phyloP scores from a whole-genome alignment of 1,140 invertebrate genomes.

The Drosophila pseudoananassae region DNA sequence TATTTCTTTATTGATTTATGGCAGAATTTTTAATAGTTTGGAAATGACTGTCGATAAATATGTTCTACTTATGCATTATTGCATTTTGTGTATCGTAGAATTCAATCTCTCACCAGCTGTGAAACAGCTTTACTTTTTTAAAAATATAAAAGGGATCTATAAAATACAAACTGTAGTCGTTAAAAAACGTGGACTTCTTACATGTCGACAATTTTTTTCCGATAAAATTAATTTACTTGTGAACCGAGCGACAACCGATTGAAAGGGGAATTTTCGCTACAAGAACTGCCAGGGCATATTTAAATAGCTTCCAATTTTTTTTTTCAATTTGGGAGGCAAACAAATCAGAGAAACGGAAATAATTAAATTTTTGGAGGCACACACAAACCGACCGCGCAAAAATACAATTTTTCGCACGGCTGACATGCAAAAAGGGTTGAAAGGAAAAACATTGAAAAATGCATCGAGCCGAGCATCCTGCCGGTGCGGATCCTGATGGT shows the following conservation, averaged over 20 bases:
- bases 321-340: constrained; percentile 27
- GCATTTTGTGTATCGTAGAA: constrained; percentile 42
- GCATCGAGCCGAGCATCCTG: constrained; percentile 1
- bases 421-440: constrained; percentile 1
- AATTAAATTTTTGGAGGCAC: constrained; percentile 42
- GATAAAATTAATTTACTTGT: constrained; percentile 42
- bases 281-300: constrained; percentile 32
- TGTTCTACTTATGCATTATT: constrained; percentile 52
- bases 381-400: constrained; percentile 10
- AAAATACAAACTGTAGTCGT: neutral
- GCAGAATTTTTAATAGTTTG: constrained; percentile 49
- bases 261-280: constrained; percentile 33
- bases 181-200: neutral
- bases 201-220: constrained; percentile 10
- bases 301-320: constrained; percentile 26
- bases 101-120: constrained; percentile 25
- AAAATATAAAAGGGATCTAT: neutral
- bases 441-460: constrained; percentile 21
- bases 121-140: constrained; percentile 9
- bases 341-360: constrained; percentile 50
- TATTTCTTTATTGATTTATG: constrained; percentile 44
- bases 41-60: constrained; percentile 38
- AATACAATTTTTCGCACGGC: constrained; percentile 41
- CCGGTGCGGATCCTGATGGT: neutral
- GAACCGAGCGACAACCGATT: constrained; percentile 29